These are phyloP conservation scores for Aurelia aurita complex sp. Pacific DNA, from an alignment of 30 jellyfish, hydroid and myxozoan species.

Conservation along the genomic window DNA sequence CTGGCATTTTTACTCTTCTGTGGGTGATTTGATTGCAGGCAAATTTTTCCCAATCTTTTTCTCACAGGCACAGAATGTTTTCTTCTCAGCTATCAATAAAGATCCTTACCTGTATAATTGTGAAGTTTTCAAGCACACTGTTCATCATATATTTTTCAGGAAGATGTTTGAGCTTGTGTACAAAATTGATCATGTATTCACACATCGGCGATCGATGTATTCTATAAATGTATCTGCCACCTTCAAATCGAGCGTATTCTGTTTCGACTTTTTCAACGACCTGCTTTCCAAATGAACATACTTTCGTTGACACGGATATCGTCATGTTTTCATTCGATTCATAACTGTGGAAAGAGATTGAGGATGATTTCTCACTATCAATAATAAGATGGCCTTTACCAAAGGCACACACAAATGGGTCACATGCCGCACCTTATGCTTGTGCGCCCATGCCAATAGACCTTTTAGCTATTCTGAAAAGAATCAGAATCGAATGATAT, in stretches of 20 bases:
- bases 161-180: constrained; percentile 85
- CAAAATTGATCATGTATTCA: constrained; percentile 94
- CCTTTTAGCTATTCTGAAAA: too few relatives aligned
- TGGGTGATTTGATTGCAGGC: too few relatives aligned
- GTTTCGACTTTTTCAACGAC: constrained; percentile 98
- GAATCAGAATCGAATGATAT: too few relatives aligned
- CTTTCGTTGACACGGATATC: constrained; percentile 91
- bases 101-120: constrained; percentile 78
- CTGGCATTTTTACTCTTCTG: too few relatives aligned
- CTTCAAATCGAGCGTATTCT: constrained; percentile 84
- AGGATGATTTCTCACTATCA: too few relatives aligned
- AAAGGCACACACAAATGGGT: too few relatives aligned
- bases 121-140: constrained; percentile 92
- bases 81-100: too few relatives aligned
- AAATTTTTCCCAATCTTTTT: too few relatives aligned
- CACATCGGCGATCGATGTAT: constrained; percentile 98
- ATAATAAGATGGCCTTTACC: too few relatives aligned
- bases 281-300: constrained; percentile 95
- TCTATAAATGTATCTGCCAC: constrained; percentile 90
- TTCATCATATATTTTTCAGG: constrained; percentile 98
- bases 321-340: constrained; percentile 96
- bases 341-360: constrained; percentile 31
- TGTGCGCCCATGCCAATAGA: too few relatives aligned
- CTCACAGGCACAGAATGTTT: too few relatives aligned
- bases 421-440: too few relatives aligned